Percentiles rank a stretch among this genome's conserved stretches.
phyloP scores from a whole-genome alignment of 2,113 vertebrate species.

The Hippocampus guttulatus region DNA sequence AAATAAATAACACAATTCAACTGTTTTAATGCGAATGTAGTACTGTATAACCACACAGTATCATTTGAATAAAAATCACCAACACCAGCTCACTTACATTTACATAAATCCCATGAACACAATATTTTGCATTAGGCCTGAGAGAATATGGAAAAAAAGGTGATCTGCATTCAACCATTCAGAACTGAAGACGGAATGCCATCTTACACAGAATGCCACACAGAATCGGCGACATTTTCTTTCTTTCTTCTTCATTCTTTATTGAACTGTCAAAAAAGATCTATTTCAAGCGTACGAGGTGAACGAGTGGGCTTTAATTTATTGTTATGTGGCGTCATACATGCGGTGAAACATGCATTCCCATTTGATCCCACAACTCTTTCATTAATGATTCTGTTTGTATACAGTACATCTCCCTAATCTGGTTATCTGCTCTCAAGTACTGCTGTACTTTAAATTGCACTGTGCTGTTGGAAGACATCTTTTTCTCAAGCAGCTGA shows the following conservation, averaged over 20 bases:
- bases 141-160: background rate
- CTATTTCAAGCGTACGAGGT: background rate
- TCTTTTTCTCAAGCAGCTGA: background rate
- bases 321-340: background rate
- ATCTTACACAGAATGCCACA: background rate
- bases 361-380: background rate
- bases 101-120: background rate
- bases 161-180: background rate
- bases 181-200: background rate
- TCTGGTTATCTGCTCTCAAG: background rate
- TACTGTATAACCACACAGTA: background rate
- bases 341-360: background rate
- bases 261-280: background rate
- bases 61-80: background rate
- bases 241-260: background rate
- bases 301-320: background rate
- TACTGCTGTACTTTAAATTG: background rate
- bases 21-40: background rate
- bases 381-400: background rate
- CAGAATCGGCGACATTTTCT: background rate
- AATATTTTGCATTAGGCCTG: background rate
- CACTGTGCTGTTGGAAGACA: background rate
- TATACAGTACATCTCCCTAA: background rate
- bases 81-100: background rate
- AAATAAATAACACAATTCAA: background rate